Evolutionary conservation across 92 coral and sea anemone genomes (phyloP), one percentile per base, ranked within the genome.

Genomic region (Palythoa grandis): DNA sequence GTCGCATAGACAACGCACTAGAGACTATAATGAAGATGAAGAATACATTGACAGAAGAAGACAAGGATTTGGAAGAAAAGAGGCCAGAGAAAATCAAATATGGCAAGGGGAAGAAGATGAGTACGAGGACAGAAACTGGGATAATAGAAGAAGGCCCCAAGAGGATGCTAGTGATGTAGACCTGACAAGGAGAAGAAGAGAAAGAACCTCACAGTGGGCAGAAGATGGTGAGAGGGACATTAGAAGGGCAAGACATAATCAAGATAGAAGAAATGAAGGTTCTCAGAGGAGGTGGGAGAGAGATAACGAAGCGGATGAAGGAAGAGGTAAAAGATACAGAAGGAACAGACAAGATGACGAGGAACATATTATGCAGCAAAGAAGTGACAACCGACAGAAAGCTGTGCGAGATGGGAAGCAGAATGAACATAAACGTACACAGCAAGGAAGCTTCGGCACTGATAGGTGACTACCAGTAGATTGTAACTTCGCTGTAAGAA

Each of bases 141-240:
- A 16, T 66, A 70, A 80, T 58, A n/a, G 74, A 40, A 80, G 75
- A 66, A 66, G 85, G 52, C 43, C 35, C 57, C 29, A 70, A 80
- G 82, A 70, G n/a, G 75, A 78, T 68, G 24, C 20, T 52, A 66
- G 23, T 63, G 82, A 76, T 39, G 63, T 75, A 16, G 77, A 67
- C 72, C 84, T 76, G 67, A 77, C 79, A 92, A 79, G 63, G 84
- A 84, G 53, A 83, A 87, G 56, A 50, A 71, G 40, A 71, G 86
- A 65, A 83, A 91, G 83, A 61, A 76, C 86, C 56, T 87, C 63
- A 38, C 83, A 71, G 40, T 83, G 72, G 87, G 92, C 85, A 35
- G 87, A 87, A 73, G 50, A 53, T 29, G 66, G 47, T 67, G 85
- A 78, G 56, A 20, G 68, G 10, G 35, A 43, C 48, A 25, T 14